A percentile compares a stretch with the other conserved stretches of the same genome.
Conservation (phyloP, 1,140 invertebrate species). For the Drosophila oshimai region DNA sequence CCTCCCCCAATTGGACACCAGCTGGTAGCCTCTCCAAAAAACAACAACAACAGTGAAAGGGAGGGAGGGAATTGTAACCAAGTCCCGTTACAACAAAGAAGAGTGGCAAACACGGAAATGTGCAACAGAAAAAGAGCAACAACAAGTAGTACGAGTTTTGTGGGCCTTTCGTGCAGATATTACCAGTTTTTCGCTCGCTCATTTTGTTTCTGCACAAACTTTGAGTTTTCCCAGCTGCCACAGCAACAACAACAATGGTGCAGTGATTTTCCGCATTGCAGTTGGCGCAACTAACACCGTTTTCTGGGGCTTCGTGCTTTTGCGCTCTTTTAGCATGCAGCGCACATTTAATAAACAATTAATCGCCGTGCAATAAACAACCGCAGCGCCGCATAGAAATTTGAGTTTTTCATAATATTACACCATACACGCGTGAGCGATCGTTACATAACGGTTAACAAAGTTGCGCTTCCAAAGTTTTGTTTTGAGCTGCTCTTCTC, state of each 20-base stretch:
- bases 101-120: slow-evolving; percentile 60
- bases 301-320: slow-evolving; percentile 35
- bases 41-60: slow-evolving; percentile 13
- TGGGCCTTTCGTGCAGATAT: slow-evolving; percentile 53
- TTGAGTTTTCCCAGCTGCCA: slow-evolving; percentile 69
- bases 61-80: slow-evolving; percentile 14
- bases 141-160: slow-evolving; percentile 42
- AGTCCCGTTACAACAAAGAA: slow-evolving; percentile 33
- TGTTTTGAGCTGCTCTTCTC: slow-evolving; percentile 13
- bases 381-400: slow-evolving; percentile 29
- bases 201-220: slow-evolving; percentile 47
- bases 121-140: slow-evolving; percentile 32
- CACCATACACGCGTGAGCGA: slow-evolving; percentile 22
- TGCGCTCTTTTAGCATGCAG: slow-evolving; percentile 42
- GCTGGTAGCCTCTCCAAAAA: slow-evolving; percentile 30
- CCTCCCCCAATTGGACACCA: slow-evolving; percentile 23
- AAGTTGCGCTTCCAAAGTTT: slow-evolving; percentile 38
- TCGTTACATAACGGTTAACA: slow-evolving; percentile 59
- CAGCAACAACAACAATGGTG: slow-evolving; percentile 23
- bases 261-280: slow-evolving; percentile 70
- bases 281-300: slow-evolving; percentile 64
- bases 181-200: slow-evolving; percentile 61
- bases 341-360: slow-evolving; percentile 76
- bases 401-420: slow-evolving; percentile 47
- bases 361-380: slow-evolving; percentile 65